Evolutionary conservation across 2,797 vertebrate species (phyloP).

Genomic region (Smutsia gigantea): DNA sequence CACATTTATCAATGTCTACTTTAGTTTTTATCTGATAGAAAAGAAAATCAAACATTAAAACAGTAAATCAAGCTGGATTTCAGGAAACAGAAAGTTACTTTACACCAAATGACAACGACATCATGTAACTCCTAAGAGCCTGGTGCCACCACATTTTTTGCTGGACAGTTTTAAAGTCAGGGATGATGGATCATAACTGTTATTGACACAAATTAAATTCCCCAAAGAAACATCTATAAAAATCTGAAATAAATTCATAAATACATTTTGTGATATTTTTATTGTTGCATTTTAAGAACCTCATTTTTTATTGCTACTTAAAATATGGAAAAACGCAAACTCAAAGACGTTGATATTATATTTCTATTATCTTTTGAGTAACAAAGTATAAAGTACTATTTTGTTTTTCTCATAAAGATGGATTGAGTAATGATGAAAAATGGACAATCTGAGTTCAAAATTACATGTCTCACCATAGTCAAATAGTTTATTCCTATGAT

Average conservation of each 20-base stretch:
- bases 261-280: not conserved
- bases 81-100: constrained; percentile 80
- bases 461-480: not conserved
- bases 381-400: not conserved
- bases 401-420: not conserved
- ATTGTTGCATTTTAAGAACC: not conserved
- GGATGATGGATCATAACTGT: constrained; percentile 44
- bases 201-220: constrained; percentile 73
- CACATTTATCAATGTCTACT: constrained; percentile 85
- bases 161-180: constrained; percentile 74
- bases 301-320: not conserved
- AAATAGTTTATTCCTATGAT: not conserved
- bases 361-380: not conserved
- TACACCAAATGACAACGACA: constrained; percentile 77
- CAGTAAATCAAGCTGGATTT: constrained; percentile 82
- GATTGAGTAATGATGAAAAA: not conserved
- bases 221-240: constrained; percentile 29
- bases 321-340: not conserved
- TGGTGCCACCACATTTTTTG: constrained; percentile 64
- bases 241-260: constrained; percentile 50
- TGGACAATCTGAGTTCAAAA: not conserved
- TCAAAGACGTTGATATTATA: not conserved
- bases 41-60: constrained; percentile 84
- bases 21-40: constrained; percentile 90
- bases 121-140: constrained; percentile 76